These are phyloP conservation scores for Mus spicilegus DNA, from an alignment of 2,113 vertebrate species.

Conservation along the genomic window DNA sequence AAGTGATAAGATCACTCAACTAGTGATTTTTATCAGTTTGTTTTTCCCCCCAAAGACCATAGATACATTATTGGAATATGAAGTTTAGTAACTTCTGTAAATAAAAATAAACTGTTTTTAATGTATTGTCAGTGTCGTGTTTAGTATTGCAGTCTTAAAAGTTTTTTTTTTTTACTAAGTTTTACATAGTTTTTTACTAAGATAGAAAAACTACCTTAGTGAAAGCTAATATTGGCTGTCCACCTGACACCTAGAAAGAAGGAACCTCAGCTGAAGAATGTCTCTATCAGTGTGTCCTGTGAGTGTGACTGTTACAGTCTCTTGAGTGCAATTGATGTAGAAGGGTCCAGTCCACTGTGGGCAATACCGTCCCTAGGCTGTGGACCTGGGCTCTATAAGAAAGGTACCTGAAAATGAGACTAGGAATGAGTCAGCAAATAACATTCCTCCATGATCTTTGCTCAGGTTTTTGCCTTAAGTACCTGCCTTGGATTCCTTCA, in stretches of 20 bases:
- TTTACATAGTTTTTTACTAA: neutral
- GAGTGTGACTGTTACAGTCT: neutral
- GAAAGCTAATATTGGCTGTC: neutral
- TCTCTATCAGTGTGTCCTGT: no score
- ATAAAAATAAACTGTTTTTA: neutral
- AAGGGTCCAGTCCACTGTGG: neutral
- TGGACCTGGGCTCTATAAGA: neutral
- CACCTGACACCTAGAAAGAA: neutral
- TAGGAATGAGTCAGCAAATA: neutral
- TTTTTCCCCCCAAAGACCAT: neutral
- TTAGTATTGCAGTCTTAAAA: neutral
- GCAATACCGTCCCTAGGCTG: no score
- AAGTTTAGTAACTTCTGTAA: neutral
- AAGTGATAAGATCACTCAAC: neutral
- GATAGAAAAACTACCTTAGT: neutral
- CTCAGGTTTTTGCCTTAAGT: neutral
- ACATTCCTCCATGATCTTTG: neutral
- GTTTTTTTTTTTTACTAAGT: neutral
- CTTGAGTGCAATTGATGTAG: neutral
- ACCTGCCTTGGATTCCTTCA: neutral
- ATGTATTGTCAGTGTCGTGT: neutral
- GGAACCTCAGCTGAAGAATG: neutral
- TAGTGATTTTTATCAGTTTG: neutral
- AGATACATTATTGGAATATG: neutral
- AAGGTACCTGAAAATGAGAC: neutral